Evolutionary conservation across 2,888 invertebrate genomes (phyloP), one percentile per base, ranked within the genome.

Genomic region (Balanococcus diminutus): DNA sequence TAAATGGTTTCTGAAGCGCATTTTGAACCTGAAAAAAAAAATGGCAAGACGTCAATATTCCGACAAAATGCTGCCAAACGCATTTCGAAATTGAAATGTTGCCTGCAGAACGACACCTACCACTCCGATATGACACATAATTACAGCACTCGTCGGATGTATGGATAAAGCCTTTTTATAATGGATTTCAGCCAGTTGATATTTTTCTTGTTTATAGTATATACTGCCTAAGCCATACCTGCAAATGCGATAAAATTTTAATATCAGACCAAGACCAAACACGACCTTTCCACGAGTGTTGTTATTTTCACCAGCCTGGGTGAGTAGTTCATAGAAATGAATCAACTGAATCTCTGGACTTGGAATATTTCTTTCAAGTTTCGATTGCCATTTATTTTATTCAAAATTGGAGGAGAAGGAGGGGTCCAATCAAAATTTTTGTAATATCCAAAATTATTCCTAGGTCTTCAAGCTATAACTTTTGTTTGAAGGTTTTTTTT

Each of bases 181-280:
- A 90, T 98, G 96, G 87, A 96, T 92, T 90, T 98, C 97, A 0
- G 99, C 98, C 87, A 97, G 91, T 89, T 94, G 94, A 91, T 95
- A 98, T 87, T 98, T 95, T 90, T 99, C 99, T 90, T 98, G 98
- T 89, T 98, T 97, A 86, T 98, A 98, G 90, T 96, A 98, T 87
- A 99, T 98, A 88, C 98, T 96, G 28, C 98, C 99, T 87, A 99
- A 95, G 84, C 99, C 99, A 90, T 97, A 99, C 93, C 93, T 93
- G 87, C 22, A 84, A 72, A 82, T 1, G 0, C 9, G 8, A 61
- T 9, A 39, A 86, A 79, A n/a, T 19, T 8, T 19, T 36, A 28
- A 67, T 22, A 46, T 61, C 61, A 25, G 25, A 22, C 56, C 11
- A 6, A n/a, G n/a, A n/a, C n/a, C n/a, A n/a, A n/a, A n/a, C n/a